Percentiles rank a stretch among this genome's conserved stretches.
Conservation (phyloP, 2,888 invertebrate species). For the Synergus laeviventris region DNA sequence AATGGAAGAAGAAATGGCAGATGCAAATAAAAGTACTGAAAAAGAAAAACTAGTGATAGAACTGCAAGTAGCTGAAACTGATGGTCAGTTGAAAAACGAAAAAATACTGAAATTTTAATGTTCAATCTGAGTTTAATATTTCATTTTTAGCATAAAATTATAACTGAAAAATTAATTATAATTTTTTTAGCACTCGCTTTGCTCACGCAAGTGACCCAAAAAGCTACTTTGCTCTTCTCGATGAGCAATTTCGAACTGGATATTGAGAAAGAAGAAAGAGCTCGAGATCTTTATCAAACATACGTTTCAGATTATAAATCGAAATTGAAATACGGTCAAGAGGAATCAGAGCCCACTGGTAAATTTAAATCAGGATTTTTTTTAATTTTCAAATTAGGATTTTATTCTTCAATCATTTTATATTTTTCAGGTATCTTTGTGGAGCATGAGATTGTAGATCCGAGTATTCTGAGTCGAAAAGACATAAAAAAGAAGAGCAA, state of each 20-base stretch:
- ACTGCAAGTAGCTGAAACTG: slow-evolving; percentile 56
- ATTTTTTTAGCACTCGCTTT: slow-evolving; percentile 61
- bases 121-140: background rate
- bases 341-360: slow-evolving; percentile 63
- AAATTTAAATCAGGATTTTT: slow-evolving; percentile 33
- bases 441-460: slow-evolving; percentile 78
- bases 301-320: slow-evolving; percentile 67
- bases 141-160: slow-evolving; percentile 8
- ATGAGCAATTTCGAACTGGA: slow-evolving; percentile 65
- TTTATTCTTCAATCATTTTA: background rate
- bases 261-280: slow-evolving; percentile 61
- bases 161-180: background rate
- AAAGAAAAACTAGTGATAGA: slow-evolving; percentile 42
- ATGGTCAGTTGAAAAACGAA: slow-evolving; percentile 52
- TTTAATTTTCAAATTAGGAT: background rate
- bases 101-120: background rate
- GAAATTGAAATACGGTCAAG: slow-evolving; percentile 55
- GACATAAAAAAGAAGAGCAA: slow-evolving; percentile 78
- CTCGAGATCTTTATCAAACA: slow-evolving; percentile 66
- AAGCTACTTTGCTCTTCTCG: slow-evolving; percentile 60
- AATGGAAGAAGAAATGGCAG: slow-evolving; percentile 42
- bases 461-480: slow-evolving; percentile 77
- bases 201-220: slow-evolving; percentile 62
- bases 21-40: slow-evolving; percentile 46
- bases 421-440: slow-evolving; percentile 63